A percentile compares a stretch with the other conserved stretches of the same genome.
Conservation (phyloP, 2,888 invertebrate species). For the Xanthostigma xanthostigma region DNA sequence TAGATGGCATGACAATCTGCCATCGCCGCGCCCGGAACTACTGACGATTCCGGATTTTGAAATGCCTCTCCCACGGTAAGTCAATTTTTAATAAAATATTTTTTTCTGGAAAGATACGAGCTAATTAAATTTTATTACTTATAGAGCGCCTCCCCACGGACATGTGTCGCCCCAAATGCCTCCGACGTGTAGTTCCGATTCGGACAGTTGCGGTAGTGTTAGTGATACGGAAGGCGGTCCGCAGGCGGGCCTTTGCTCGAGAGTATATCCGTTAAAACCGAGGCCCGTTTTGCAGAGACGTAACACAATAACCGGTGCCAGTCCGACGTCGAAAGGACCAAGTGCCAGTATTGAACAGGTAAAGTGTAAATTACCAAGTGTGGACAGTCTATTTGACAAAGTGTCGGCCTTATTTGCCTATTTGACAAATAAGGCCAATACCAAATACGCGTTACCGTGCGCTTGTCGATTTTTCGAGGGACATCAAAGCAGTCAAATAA, state of each 20-base stretch:
- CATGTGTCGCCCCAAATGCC: constrained; percentile 15
- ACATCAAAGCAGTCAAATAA: too few species aligned
- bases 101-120: too few species aligned
- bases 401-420: too few species aligned
- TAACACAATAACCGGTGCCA: constrained; percentile 77
- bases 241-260: constrained; percentile 30
- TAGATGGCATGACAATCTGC: constrained; percentile 53
- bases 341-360: constrained; percentile 55
- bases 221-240: constrained; percentile 40
- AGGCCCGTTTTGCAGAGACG: constrained; percentile 61
- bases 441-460: too few species aligned
- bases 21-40: constrained; percentile 46
- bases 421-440: too few species aligned
- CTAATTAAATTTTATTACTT: not conserved
- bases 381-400: too few species aligned
- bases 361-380: constrained; percentile 14
- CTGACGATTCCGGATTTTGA: constrained; percentile 44
- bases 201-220: constrained; percentile 36
- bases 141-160: constrained; percentile 17
- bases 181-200: constrained; percentile 13
- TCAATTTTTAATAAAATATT: constrained; percentile 5
- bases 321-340: constrained; percentile 46
- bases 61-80: constrained; percentile 39
- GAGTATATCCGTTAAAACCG: constrained; percentile 63
- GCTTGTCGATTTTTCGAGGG: too few species aligned